These are phyloP conservation scores for Heteromyza rotundicornis DNA, from an alignment of 2,888 invertebrate species.

Conservation along the genomic window DNA sequence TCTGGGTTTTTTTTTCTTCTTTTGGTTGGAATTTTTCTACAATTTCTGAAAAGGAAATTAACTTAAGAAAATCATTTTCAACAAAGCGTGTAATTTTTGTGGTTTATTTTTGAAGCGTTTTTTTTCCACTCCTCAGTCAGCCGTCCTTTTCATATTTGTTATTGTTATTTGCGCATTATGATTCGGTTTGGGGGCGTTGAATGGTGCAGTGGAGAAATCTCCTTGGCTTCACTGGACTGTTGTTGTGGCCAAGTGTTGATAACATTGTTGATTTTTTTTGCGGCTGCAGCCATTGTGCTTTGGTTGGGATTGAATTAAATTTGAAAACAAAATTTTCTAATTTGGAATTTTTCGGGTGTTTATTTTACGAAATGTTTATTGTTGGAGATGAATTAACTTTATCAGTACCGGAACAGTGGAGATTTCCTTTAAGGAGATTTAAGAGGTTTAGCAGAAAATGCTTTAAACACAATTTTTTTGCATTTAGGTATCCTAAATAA, in stretches of 20 bases:
- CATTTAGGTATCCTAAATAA: too few relatives aligned
- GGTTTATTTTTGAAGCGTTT: conserved; percentile 30
- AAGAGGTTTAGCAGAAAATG: too few relatives aligned
- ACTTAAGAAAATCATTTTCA: conserved; percentile 37
- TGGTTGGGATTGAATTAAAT: neutral
- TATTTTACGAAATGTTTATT: too few relatives aligned
- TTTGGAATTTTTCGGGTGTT: neutral
- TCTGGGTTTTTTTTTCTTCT: neutral
- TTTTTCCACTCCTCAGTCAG: conserved; percentile 30
- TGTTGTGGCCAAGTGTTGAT: conserved; percentile 13
- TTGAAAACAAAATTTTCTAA: neutral
- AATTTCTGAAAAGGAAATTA: conserved; percentile 28
- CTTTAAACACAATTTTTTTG: too few relatives aligned
- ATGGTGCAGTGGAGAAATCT: too few relatives aligned
- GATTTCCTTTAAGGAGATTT: neutral
- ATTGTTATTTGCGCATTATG: conserved; percentile 42
- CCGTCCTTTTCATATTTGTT: conserved; percentile 41
- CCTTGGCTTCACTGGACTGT: neutral
- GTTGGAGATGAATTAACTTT: neutral
- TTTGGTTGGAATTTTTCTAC: neutral
- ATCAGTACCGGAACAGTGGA: neutral
- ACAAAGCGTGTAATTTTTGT: conserved; percentile 35
- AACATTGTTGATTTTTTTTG: conserved; percentile 9
- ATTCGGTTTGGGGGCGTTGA: neutral
- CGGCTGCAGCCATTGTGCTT: conserved; percentile 4